Evolutionary conservation across 2,797 vertebrate species (phyloP), one percentile per base, ranked within the genome.

Genomic region (Aldrovandia affinis): DNA sequence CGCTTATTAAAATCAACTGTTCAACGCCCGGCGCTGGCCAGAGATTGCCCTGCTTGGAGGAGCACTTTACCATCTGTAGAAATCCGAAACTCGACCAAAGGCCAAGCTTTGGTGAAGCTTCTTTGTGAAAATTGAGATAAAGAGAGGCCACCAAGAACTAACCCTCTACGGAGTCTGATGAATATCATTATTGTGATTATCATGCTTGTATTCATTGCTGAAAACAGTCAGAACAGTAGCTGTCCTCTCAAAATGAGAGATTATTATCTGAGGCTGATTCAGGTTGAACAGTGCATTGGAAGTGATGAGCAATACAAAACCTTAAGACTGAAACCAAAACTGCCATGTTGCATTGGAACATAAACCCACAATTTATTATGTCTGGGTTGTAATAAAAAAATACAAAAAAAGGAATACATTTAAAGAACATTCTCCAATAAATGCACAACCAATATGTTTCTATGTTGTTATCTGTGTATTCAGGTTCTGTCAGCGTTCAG

Each of bases 61-160:
- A 81, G 33, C 63, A 73, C 79, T 78, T 81, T 78, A 59, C 79
- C 63, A 81, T 84, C 83, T 84, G 78, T 75, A 52, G 83, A 84
- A 84, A 73, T 33, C 42, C 39, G 28, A 80, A 80, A 70, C 59
- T 70, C 39, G 61, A 80, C 83, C 61, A 63, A 47, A 42, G 6
- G 33, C 61, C 33, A 39, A 44, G 78, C 78, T 42, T 80, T 81
- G 36, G 65, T 44, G 83, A 65, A 84, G 83, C 52, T 28, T 81
- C 65, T 73, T 73, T 57, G 50, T 57, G 83, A 84, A 84, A 78
- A 73, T 81, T 81, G 80, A 70, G 63, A 84, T 80, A 84, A 63
- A 52, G 54, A 68, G 78, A 80, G 80, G 80, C 59, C 47, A 65
- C 42, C 65, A 73, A 79, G 50, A 50, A 84, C 70, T 81, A 84